Evolutionary conservation across 2,888 invertebrate species (phyloP).

Genomic region (Polymixis lichenea): DNA sequence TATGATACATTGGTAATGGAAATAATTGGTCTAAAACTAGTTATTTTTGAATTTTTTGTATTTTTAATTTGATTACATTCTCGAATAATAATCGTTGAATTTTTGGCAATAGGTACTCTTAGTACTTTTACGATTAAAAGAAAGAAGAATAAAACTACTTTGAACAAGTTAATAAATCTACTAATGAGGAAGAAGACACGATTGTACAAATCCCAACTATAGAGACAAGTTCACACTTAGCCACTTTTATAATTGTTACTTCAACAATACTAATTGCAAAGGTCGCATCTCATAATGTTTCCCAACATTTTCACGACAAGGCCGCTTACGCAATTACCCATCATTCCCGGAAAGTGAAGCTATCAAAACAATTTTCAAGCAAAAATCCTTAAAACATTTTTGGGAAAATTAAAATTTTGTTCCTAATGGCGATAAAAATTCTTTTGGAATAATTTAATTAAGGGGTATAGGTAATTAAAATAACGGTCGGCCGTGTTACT

Average conservation of each 20-base stretch:
- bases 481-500: neutral
- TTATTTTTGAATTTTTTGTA: too few relatives aligned
- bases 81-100: too few relatives aligned
- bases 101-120: too few relatives aligned
- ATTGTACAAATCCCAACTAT: constrained; percentile 1
- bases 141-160: neutral
- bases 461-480: neutral
- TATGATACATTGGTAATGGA: too few relatives aligned
- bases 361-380: constrained; percentile 24
- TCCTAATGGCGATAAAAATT: constrained; percentile 6
- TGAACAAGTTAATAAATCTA: neutral
- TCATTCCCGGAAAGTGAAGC: constrained; percentile 13
- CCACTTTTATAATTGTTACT: constrained; percentile 43
- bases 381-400: constrained; percentile 21
- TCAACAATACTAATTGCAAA: constrained; percentile 50
- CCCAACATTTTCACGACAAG: constrained; percentile 19
- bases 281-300: constrained; percentile 27
- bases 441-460: constrained; percentile 16
- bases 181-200: neutral
- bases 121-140: too few relatives aligned
- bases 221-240: constrained; percentile 25
- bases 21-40: neutral
- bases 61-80: too few relatives aligned
- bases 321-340: constrained; percentile 35
- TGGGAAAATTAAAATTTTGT: constrained; percentile 8